These are phyloP conservation scores for Zosterops lateralis DNA, from an alignment of 2,113 vertebrate species.

Conservation along the genomic window DNA sequence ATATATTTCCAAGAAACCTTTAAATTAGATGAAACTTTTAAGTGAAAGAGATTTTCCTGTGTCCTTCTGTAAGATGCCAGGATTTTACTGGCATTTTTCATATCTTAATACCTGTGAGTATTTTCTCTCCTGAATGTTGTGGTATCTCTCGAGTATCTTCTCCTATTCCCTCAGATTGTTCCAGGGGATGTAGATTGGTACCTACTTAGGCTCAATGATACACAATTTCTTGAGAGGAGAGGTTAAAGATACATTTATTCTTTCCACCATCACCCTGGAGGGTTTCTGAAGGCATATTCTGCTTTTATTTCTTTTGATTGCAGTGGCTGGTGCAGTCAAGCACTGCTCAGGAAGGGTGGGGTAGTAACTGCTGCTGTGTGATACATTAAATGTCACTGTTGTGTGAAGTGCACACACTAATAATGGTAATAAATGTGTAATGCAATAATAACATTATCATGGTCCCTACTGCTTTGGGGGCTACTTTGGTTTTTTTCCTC, in stretches of 20 bases:
- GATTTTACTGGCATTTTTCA: not conserved
- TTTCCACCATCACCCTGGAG: not conserved
- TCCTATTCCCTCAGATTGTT: not conserved
- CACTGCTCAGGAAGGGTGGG: not conserved
- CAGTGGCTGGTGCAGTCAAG: not conserved
- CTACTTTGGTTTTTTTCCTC: not conserved
- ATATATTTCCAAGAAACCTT: not conserved
- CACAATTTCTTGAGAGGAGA: not conserved
- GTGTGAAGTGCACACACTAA: not conserved
- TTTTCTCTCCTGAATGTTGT: not conserved
- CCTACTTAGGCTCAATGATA: not conserved
- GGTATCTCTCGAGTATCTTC: not conserved
- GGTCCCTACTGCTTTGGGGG: not conserved
- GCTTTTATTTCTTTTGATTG: not conserved
- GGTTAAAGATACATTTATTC: not conserved
- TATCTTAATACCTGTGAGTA: not conserved
- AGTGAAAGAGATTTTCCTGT: not conserved
- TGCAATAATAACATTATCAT: not conserved
- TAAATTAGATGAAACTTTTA: not conserved
- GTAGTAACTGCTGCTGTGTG: not conserved
- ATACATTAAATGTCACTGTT: not conserved
- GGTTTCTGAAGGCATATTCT: not conserved
- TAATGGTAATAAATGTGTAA: not conserved
- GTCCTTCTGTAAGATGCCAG: not conserved
- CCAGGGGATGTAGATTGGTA: not conserved